Conservation (phyloP, 37 sponge, comb jelly and placozoan genomes). For the Haliclona indistincta region DNA sequence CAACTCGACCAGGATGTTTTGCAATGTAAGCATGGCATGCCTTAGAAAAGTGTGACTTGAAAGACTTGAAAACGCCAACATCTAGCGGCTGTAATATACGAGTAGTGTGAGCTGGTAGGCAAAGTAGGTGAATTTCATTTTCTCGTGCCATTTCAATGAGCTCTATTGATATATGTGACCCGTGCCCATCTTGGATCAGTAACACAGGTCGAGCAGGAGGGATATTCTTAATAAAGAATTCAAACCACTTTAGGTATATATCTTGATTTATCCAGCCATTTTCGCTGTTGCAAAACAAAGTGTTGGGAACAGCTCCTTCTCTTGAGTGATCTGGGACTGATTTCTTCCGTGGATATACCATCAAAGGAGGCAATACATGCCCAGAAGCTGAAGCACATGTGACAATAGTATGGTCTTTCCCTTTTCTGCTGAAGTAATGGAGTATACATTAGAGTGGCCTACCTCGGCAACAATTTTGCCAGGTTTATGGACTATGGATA, state of each 20-base stretch:
- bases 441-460: conserved; percentile 15
- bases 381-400: conserved; percentile 52
- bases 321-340: background rate
- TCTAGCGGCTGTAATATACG: conserved; percentile 63
- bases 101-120: conserved; percentile 45
- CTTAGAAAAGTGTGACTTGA: conserved; percentile 40
- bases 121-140: conserved; percentile 54
- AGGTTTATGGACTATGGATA: conserved; percentile 32
- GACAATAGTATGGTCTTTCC: conserved; percentile 46
- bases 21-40: conserved; percentile 34
- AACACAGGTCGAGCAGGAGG: conserved; percentile 28
- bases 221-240: conserved; percentile 37
- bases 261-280: conserved; percentile 44
- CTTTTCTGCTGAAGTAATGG: conserved; percentile 38
- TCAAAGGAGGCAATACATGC: conserved; percentile 30
- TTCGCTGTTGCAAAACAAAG: conserved; percentile 20
- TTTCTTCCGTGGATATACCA: conserved; percentile 48
- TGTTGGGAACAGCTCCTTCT: conserved; percentile 30
- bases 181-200: conserved; percentile 51
- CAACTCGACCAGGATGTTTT: conserved; percentile 43
- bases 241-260: conserved; percentile 31
- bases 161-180: conserved; percentile 43
- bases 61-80: conserved; percentile 47
- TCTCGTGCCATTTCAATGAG: conserved; percentile 40
- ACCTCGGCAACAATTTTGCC: conserved; percentile 19